Percentiles rank a stretch among this genome's conserved stretches.
Conservation (phyloP, 2,888 invertebrate genomes). For the Lepidochitona cinerea region DNA sequence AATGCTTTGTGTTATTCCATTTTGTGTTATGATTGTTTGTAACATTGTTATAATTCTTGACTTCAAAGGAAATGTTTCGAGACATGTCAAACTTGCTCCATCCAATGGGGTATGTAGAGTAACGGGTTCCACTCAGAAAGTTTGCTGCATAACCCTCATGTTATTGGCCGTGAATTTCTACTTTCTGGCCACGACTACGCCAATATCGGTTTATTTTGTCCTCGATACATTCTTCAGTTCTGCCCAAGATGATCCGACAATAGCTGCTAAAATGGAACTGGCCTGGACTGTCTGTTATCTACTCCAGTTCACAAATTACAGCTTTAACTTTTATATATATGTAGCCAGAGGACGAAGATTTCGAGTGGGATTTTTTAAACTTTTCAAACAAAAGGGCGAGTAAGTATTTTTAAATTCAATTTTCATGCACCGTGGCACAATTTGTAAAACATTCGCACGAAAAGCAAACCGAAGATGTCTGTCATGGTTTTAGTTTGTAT, state of each 20-base stretch:
- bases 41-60: constrained; percentile 29
- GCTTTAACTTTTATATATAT: constrained; percentile 45
- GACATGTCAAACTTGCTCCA: constrained; percentile 9
- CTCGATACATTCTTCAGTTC: constrained; percentile 37
- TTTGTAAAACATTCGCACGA: no score
- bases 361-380: neutral
- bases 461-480: no score
- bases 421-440: no score
- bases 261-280: constrained; percentile 26
- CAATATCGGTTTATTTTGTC: constrained; percentile 41
- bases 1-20: constrained; percentile 33
- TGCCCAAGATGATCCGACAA: neutral
- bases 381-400: neutral
- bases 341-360: constrained; percentile 20
- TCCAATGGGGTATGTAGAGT: constrained; percentile 25
- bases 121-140: neutral
- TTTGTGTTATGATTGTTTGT: constrained; percentile 34
- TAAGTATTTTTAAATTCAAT: neutral
- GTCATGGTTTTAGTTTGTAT: no score
- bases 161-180: constrained; percentile 35
- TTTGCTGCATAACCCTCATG: constrained; percentile 38
- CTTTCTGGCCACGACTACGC: constrained; percentile 38
- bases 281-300: constrained; percentile 34
- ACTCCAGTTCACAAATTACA: constrained; percentile 38
- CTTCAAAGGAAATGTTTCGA: constrained; percentile 7